Base-by-base conservation (phyloP, 2,888 invertebrate species). In the Phytoseiulus persimilis region DNA sequence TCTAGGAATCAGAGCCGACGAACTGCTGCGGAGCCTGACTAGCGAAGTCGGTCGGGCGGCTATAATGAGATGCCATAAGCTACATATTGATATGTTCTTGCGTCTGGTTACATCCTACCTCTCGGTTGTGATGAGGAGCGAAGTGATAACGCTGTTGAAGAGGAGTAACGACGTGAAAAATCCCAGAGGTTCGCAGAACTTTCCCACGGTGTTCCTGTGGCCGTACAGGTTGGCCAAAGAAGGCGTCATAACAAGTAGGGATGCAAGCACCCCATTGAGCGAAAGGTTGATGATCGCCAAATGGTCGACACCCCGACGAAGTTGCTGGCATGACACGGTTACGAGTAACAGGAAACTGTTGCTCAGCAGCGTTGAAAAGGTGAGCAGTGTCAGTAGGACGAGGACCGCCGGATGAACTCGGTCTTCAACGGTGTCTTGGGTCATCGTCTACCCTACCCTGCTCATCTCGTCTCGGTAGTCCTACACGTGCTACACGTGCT, bases 111-210 rank as follows among this genome's bases (percentile, higher is more conserved):
- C 5, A 33, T 31, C 87, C 6, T 87, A 87, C 87, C 87, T 87
- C 87, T 87, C 87, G 1, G 87, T 87, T 32, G 87, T 87, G 32
- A 87, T 87, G n/a, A 87, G 33, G n/a, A 87, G 87, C n/a, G 87
- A 87, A 32, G 87, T 87, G 28, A 87, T 87, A 33, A 87, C 87
- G 32, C 87, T 87, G 87, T 87, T 87, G 87, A 87, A 87, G n/a
- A 87, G 87, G 14, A 87, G 87, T 23, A 87, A 33, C 6, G 87
- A 87, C 33, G 87, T 87, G 33, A 87, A 87, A 31, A 87, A 87
- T 33, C 87, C 87, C 33, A 87, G 33, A 11, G 45, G 28, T 87
- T 87, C 33, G 87, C 87, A 87, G 14, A 39, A 87, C 9, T n/a
- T n/a, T 32, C 87, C 87, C 28, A 87, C 45, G 31, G 45, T 45